These are phyloP conservation scores for Dreissena polymorpha DNA, from an alignment of 1,140 invertebrate species.

Conservation along the genomic window DNA sequence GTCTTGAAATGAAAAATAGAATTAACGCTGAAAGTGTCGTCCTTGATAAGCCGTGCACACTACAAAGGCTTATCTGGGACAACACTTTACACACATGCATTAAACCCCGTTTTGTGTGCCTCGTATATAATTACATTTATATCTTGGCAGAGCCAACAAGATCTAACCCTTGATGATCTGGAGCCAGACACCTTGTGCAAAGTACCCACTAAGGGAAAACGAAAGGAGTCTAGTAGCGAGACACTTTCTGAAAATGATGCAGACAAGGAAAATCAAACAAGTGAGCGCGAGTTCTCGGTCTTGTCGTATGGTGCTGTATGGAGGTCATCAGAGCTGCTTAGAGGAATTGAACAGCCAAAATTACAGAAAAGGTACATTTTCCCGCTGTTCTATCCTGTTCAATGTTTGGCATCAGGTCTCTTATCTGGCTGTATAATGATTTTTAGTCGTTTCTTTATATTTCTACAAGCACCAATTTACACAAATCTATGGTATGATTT, in stretches of 20 bases:
- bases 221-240: conserved; percentile 25
- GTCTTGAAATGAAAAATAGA: too few species aligned
- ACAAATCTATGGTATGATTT: not conserved
- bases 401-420: not conserved
- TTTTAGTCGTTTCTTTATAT: not conserved
- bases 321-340: conserved; percentile 27
- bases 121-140: not conserved
- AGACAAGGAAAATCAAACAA: not conserved
- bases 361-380: conserved; percentile 31
- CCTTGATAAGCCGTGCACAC: too few species aligned
- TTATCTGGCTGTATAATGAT: not conserved
- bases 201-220: conserved; percentile 18
- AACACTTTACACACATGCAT: too few species aligned
- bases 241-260: not conserved
- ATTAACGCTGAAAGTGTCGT: too few species aligned
- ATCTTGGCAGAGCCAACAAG: conserved; percentile 44
- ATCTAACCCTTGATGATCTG: conserved; percentile 47
- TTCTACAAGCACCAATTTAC: not conserved
- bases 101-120: too few species aligned
- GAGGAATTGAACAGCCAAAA: conserved; percentile 46
- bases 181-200: conserved; percentile 36
- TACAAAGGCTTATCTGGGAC: too few species aligned
- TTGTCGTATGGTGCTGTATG: conserved; percentile 19
- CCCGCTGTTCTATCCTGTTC: not conserved
- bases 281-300: conserved; percentile 50